phyloP scores from a whole-genome alignment of 1,140 invertebrate species.

The Gyrodactylus bullatarudis region DNA sequence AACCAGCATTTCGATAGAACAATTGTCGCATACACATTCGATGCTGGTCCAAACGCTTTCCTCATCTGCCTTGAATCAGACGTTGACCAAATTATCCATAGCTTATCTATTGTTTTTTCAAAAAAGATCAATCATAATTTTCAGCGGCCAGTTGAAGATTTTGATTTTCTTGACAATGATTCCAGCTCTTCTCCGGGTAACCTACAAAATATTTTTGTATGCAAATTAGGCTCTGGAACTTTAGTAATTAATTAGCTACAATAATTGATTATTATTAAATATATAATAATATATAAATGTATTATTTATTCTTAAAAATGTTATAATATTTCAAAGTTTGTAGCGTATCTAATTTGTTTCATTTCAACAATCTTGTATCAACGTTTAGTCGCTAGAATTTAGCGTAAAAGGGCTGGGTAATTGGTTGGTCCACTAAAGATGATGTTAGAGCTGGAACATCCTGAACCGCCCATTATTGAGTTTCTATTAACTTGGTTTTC shows the following conservation, averaged over 20 bases:
- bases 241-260: too few species aligned
- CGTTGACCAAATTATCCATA: neutral
- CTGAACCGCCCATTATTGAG: neutral
- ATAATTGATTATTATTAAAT: too few species aligned
- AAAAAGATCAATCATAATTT: too few species aligned
- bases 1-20: conserved; percentile 30
- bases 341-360: too few species aligned
- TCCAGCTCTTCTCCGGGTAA: neutral
- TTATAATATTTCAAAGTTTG: too few species aligned
- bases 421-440: neutral
- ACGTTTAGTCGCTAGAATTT: too few species aligned
- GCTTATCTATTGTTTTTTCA: too few species aligned
- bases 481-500: neutral
- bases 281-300: too few species aligned
- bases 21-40: conserved; percentile 67
- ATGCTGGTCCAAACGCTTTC: conserved; percentile 81
- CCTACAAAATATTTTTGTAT: neutral
- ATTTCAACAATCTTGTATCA: too few species aligned
- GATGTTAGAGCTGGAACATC: neutral
- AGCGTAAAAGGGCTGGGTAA: neutral
- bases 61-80: neutral
- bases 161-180: neutral
- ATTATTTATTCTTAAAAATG: too few species aligned
- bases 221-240: too few species aligned
- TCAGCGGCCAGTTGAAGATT: neutral